Base-by-base conservation (phyloP, 2,888 invertebrate genomes). In the Xanthia icteritia region DNA sequence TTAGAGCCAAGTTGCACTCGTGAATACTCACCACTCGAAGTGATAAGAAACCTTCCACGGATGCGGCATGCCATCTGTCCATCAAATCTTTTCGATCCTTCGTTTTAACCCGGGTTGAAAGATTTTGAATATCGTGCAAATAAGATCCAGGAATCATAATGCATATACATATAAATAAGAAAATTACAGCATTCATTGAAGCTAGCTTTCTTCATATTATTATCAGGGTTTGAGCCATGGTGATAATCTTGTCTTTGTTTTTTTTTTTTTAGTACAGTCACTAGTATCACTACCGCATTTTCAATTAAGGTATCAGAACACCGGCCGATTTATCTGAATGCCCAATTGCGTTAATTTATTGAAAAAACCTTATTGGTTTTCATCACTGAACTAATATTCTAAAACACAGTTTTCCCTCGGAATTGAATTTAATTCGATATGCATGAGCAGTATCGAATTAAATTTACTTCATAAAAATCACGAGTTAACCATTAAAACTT, bases 21-120 rank as follows among this genome's bases (percentile, higher is more conserved):
- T 36, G 31, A 36, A 42, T 66, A 83, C 90, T 90, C 63, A 94
- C 94, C 90, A 88, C 71, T 69, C 93, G 86, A 39, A 27, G 15
- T 72, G 39, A 48, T 8, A 56, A 64, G 31, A 71, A 79, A n/a
- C 15, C 0, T 0, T 72, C 39, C 17, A 93, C 82, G 13, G 87
- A 79, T 5, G 60, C 13, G 31, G 17, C 9, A 77, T 86, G 86
- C 56, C 68, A 48, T 73, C 39, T 73, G n/a, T 27, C 13, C 63
- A 75, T 58, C 36, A 69, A 13, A 13, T 51, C 0, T 42, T 3
- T 60, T 51, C 27, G 61, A 39, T 71, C 48, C 15, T 2, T 48
- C 27, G 20, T n/a, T 23, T 0, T 17, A 36, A 27, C 0, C 13
- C 1, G 36, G 11, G 0, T 13, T 20, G 67, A 20, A 9, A 66